Conservation (phyloP, 2,113 vertebrate genomes). For the Elaphurus davidianus region DNA sequence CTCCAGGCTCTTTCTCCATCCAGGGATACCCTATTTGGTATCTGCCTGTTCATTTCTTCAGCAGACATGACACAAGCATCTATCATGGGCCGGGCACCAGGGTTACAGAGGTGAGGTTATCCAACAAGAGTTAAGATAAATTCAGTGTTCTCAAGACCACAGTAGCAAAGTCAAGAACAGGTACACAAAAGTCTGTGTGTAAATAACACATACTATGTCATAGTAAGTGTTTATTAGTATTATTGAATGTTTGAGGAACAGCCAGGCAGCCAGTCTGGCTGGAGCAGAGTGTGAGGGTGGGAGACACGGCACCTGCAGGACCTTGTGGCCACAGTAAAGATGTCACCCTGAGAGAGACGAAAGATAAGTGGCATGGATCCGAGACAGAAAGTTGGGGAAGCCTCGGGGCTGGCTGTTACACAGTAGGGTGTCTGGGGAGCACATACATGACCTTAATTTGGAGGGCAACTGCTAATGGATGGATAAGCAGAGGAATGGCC, state of each 20-base stretch:
- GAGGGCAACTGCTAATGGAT: constrained; percentile 57
- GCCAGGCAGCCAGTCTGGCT: not conserved
- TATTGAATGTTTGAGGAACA: not conserved
- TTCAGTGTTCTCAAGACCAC: not conserved
- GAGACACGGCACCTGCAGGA: not conserved
- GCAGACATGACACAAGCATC: not conserved
- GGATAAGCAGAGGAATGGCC: not conserved
- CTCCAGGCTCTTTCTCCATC: not conserved
- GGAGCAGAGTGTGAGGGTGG: not conserved
- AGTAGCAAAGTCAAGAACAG: not conserved
- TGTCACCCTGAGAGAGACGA: not conserved
- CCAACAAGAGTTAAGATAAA: not conserved
- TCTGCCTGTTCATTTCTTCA: not conserved
- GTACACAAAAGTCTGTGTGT: not conserved
- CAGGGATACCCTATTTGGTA: not conserved
- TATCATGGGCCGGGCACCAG: not conserved
- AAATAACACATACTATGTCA: not conserved
- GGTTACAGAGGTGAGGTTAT: not conserved
- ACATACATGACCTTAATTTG: constrained; percentile 27
- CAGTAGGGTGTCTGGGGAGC: not conserved
- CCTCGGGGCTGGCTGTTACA: not conserved
- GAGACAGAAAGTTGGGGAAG: not conserved
- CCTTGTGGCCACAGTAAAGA: not conserved
- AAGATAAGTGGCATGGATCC: not conserved
- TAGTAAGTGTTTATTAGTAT: not conserved